These are phyloP conservation scores for Sphaerophoria taeniata DNA, from an alignment of 2,888 invertebrate species.

Conservation along the genomic window DNA sequence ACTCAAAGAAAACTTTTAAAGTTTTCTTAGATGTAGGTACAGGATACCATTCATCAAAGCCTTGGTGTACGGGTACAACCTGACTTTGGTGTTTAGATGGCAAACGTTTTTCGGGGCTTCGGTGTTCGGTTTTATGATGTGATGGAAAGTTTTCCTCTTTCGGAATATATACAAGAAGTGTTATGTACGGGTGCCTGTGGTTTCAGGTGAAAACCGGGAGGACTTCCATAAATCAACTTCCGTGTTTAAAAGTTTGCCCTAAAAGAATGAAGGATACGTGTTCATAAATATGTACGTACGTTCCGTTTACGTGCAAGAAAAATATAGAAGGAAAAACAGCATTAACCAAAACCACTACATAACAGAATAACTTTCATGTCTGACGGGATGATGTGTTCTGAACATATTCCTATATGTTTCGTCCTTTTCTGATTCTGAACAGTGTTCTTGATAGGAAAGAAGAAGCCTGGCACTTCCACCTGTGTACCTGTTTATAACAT, in stretches of 20 bases:
- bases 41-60: not conserved
- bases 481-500: conserved; percentile 53
- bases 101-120: conserved; percentile 49
- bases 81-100: conserved; percentile 6
- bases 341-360: conserved; percentile 28
- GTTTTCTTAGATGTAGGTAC: not conserved
- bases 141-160: not conserved
- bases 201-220: conserved; percentile 33
- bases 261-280: conserved; percentile 23
- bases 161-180: not conserved
- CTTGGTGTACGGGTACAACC: conserved; percentile 6
- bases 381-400: conserved; percentile 56
- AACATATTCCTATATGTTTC: conserved; percentile 26
- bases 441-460: conserved; percentile 28
- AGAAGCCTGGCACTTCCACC: conserved; percentile 5
- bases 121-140: conserved; percentile 11
- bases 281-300: not conserved
- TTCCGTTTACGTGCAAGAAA: not conserved
- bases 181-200: not conserved
- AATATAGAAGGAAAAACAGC: not conserved
- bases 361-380: conserved; percentile 27
- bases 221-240: conserved; percentile 64
- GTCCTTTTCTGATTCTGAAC: conserved; percentile 40
- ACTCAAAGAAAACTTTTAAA: conserved; percentile 43
- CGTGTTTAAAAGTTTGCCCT: conserved; percentile 63